A percentile compares a stretch with the other conserved stretches of the same genome.
These are phyloP conservation scores for Cinara cedri DNA, from an alignment of 2,888 invertebrate genomes.

Conservation along the genomic window DNA sequence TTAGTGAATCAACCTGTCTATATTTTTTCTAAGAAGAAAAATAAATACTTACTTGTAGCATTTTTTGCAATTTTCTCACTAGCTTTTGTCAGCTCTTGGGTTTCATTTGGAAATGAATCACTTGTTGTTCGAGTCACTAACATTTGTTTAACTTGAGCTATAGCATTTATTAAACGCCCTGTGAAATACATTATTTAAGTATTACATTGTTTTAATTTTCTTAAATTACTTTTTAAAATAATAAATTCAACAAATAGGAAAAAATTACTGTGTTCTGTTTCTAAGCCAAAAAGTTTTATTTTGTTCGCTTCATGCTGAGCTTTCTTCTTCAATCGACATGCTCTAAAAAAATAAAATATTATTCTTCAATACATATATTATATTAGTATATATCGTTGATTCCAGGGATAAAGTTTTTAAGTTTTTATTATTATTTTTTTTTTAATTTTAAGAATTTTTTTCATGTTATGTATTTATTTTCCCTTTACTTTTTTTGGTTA, in stretches of 20 bases:
- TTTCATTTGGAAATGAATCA: conserved; percentile 65
- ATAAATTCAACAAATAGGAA: background rate
- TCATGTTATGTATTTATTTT: too few species aligned
- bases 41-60: conserved; percentile 73
- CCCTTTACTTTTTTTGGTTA: too few species aligned
- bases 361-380: background rate
- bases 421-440: too few species aligned
- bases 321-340: conserved; percentile 96
- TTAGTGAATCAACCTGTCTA: too few species aligned
- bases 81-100: conserved; percentile 73
- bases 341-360: conserved; percentile 66
- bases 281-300: conserved; percentile 90
- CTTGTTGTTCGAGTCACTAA: conserved; percentile 71
- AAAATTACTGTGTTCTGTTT: conserved; percentile 90
- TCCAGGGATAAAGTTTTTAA: too few species aligned
- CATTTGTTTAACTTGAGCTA: conserved; percentile 78
- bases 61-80: conserved; percentile 73
- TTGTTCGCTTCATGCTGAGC: conserved; percentile 99
- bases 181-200: conserved; percentile 61
- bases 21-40: too few species aligned
- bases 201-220: too few species aligned
- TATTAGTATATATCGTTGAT: too few species aligned
- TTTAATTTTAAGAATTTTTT: too few species aligned
- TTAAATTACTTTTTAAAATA: too few species aligned
- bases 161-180: conserved; percentile 81